Conservation (phyloP, 2,113 vertebrate species). For the Struthio camelus region DNA sequence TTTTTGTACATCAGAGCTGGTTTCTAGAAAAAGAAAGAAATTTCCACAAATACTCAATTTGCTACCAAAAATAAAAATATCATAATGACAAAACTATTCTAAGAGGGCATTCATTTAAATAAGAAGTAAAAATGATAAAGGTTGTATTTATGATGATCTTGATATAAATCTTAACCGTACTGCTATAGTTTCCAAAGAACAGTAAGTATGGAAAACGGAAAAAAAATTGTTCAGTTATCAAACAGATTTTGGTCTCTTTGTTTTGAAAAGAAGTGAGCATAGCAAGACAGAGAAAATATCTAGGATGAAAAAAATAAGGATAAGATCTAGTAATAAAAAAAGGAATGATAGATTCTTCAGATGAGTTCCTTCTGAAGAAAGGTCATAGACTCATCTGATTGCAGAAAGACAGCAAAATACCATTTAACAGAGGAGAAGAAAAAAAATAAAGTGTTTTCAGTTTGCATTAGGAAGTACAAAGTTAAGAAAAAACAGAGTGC, state of each 20-base stretch:
- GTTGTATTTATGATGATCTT: not conserved
- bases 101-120: not conserved
- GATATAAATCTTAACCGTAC: not conserved
- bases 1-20: not conserved
- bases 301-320: not conserved
- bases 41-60: not conserved
- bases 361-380: not conserved
- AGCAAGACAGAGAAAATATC: not conserved
- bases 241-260: not conserved
- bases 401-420: not conserved
- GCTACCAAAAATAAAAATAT: not conserved
- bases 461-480: not conserved
- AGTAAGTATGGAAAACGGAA: not conserved
- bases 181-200: not conserved
- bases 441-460: not conserved
- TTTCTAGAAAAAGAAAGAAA: not conserved
- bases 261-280: not conserved
- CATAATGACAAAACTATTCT: not conserved
- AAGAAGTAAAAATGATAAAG: not conserved
- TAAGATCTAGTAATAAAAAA: not conserved
- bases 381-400: not conserved
- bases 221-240: not conserved
- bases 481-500: not conserved
- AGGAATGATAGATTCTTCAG: not conserved
- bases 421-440: not conserved